Percentiles rank a stretch among this genome's conserved stretches.
Evolutionary conservation across 64 coral and sea anemone genomes (phyloP).

Genomic region (Dendronephthya gigantea): DNA sequence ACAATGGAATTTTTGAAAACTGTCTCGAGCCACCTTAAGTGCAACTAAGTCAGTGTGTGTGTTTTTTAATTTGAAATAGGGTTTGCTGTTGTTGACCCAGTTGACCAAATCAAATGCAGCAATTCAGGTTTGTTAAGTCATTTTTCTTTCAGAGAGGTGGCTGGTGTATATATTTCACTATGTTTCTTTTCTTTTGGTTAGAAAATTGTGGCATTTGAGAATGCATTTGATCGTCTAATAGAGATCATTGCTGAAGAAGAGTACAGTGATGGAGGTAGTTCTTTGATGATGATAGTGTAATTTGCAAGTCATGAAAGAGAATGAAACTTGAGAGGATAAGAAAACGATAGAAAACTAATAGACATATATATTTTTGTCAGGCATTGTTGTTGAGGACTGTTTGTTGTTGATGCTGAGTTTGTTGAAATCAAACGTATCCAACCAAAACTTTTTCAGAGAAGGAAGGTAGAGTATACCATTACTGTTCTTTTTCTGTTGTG

Average conservation of each 20-base stretch:
- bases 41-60: background rate
- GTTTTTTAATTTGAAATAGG: slow-evolving; percentile 45
- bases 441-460: slow-evolving; percentile 99
- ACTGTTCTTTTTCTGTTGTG: background rate
- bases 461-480: slow-evolving; percentile 50
- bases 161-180: no score
- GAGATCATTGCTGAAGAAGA: slow-evolving; percentile 94
- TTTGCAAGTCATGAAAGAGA: no score
- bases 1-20: no score
- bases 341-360: no score
- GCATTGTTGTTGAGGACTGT: slow-evolving; percentile 96
- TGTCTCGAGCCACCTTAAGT: no score
- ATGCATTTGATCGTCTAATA: slow-evolving; percentile 93
- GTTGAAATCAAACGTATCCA: slow-evolving; percentile 86
- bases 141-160: no score
- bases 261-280: slow-evolving; percentile 83
- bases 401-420: slow-evolving; percentile 78
- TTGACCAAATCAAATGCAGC: slow-evolving; percentile 96
- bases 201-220: slow-evolving; percentile 99
- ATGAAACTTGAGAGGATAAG: no score
- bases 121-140: slow-evolving; percentile 54
- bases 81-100: slow-evolving; percentile 74
- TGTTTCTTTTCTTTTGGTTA: slow-evolving; percentile 19
- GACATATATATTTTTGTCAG: slow-evolving; percentile 22
- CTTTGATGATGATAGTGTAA: no score